Conservation (phyloP, 1,140 invertebrate species). For the Trichonephila clavata region DNA sequence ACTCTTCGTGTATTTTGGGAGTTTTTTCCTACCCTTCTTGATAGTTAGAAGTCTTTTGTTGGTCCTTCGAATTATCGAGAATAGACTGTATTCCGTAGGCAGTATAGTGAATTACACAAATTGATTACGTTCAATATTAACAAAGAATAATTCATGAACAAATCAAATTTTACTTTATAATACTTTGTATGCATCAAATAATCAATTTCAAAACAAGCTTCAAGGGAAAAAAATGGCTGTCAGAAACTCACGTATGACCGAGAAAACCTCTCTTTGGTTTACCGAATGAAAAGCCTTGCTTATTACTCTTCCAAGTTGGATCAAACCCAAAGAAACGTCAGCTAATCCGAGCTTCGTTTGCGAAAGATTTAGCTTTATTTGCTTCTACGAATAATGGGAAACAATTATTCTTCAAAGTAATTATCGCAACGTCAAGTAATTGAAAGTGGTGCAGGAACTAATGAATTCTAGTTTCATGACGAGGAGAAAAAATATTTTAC, state of each 20-base stretch:
- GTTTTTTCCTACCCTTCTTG: no score
- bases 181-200: no score
- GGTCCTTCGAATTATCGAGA: no score
- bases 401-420: neutral
- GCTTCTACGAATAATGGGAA: neutral
- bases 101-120: no score
- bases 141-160: no score
- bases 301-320: conserved; percentile 1
- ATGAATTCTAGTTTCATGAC: neutral
- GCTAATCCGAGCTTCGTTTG: neutral
- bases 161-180: no score
- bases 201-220: no score
- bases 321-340: neutral
- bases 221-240: neutral
- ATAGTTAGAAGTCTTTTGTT: no score
- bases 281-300: neutral
- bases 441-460: neutral
- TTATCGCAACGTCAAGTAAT: neutral
- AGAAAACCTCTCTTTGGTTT: neutral
- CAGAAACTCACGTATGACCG: neutral
- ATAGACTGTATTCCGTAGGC: no score
- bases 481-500: neutral
- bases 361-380: neutral
- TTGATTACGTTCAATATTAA: no score
- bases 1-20: no score